Percentiles rank a stretch among this genome's conserved stretches.
Evolutionary conservation across 30 jellyfish, hydroid and myxozoan genomes (phyloP).

Genomic region (Hydractinia symbiolongicarpus): DNA sequence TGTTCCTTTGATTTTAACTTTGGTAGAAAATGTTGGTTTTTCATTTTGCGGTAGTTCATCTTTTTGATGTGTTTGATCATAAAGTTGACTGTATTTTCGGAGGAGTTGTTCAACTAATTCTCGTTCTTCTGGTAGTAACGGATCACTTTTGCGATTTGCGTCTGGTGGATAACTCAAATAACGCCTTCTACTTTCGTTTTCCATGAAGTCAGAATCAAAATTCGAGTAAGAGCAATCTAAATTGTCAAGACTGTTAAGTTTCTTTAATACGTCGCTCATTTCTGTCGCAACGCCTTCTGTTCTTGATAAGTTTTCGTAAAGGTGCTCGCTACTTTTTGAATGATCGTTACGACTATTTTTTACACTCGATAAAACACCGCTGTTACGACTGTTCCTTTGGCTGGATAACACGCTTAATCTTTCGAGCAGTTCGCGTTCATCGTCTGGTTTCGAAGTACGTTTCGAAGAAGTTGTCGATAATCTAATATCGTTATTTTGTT

Average conservation of each 20-base stretch:
- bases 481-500: background rate
- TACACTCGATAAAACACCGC: background rate
- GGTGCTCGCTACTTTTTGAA: background rate
- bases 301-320: background rate
- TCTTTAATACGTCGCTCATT: background rate
- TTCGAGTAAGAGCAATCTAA: too few relatives aligned
- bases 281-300: background rate
- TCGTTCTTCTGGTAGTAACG: slow-evolving; percentile 28
- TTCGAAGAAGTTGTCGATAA: background rate
- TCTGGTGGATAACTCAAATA: background rate
- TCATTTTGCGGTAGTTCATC: background rate
- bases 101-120: slow-evolving; percentile 27
- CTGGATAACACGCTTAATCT: slow-evolving; percentile 32
- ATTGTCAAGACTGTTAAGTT: slow-evolving; percentile 1
- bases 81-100: slow-evolving; percentile 15
- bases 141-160: slow-evolving; percentile 24
- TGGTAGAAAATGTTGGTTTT: slow-evolving; percentile 23
- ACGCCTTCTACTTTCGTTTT: slow-evolving; percentile 6
- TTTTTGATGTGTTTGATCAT: background rate
- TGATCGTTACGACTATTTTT: slow-evolving; percentile 1
- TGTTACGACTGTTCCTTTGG: slow-evolving; percentile 5
- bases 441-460: background rate
- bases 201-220: background rate
- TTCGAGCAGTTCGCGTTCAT: slow-evolving; percentile 23
- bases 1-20: slow-evolving; percentile 31